Evolutionary conservation across 2,888 invertebrate species (phyloP), one percentile per base, ranked within the genome.

Genomic region (Cancer borealis): DNA sequence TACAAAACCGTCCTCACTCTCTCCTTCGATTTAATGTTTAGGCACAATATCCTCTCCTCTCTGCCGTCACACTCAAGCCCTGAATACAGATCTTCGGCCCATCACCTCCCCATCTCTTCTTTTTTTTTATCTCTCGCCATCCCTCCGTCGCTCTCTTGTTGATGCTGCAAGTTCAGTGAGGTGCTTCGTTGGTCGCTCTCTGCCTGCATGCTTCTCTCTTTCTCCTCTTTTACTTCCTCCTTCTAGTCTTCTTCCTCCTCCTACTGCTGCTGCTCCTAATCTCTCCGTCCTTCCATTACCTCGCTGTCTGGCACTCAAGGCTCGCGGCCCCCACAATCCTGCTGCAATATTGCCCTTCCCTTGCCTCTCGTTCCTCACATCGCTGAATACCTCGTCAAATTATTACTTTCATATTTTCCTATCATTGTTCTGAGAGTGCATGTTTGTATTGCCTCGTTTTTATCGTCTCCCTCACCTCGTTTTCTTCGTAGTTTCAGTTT

Each of bases 11-110:
- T 21, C 79, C 73, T 91, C 91, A 47, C 73, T 91, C 91, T 46
- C 91, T 91, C 12, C 79, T 91, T 91, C 73, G 91, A 91, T 91
- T 46, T 54, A 91, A 54, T 60, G n/a, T 91, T 91, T 73, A 26
- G 21, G 84, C 47, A 4, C 45, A 21, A 47, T 30, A 79, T 73
- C 91, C 73, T 39, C 17, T 46, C 90, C 46, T 91, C 91, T 79
- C 45, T 91, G 91, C 73, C 46, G 46, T 45, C 91, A 45, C 73
- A 66, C 66, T 5, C 91, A 10, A 17, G 73, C 46, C 91, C 1
- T 73, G 73, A 45, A 91, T 91, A 91, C 91, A 79, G 47, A 91
- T 47, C n/a, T 14, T 14, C 14, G 26, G 30, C 39, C 84, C 39
- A 39, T 39, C 84, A 84, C 84, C 84, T 79, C 30, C 79, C 84